Conservation (phyloP, 2,113 vertebrate species). For the Phaethornis superciliosus region DNA sequence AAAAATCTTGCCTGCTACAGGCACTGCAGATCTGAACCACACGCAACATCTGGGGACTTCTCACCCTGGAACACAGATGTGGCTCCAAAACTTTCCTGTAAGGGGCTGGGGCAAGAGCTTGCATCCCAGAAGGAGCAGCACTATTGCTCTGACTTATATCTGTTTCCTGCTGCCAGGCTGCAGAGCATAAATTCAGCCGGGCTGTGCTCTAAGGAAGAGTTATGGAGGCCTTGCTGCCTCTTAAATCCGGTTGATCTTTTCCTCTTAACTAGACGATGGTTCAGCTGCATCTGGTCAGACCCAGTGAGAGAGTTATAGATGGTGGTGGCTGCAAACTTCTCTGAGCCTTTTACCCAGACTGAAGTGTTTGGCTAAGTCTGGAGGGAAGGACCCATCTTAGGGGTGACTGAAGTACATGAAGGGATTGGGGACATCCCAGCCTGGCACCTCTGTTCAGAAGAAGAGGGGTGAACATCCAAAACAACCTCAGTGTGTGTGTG, state of each 20-base stretch:
- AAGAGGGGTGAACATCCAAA: not conserved
- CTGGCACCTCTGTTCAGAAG: not conserved
- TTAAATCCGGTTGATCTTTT: constrained; percentile 43
- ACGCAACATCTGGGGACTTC: rapidly evolving
- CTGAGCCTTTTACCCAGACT: not conserved
- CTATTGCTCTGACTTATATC: rapidly evolving
- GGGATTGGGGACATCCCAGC: not conserved
- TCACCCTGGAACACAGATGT: rapidly evolving
- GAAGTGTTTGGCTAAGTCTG: not conserved
- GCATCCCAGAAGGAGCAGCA: not conserved
- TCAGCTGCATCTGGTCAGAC: constrained; percentile 25
- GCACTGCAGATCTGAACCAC: not conserved
- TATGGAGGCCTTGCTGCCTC: constrained; percentile 43
- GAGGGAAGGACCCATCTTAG: not conserved
- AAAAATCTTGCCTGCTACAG: not conserved
- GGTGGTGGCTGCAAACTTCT: not conserved
- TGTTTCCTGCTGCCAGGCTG: not conserved
- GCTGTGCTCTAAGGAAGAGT: constrained; percentile 37
- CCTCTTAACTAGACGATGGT: constrained; percentile 24
- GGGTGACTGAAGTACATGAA: rapidly evolving
- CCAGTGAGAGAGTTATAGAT: not conserved
- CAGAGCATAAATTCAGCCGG: not conserved
- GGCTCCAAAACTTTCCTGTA: not conserved
- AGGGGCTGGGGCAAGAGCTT: not conserved
- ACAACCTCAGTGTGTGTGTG: rapidly evolving